Conservation (phyloP, 2,113 vertebrate species). For the Platysternon megacephalum region DNA sequence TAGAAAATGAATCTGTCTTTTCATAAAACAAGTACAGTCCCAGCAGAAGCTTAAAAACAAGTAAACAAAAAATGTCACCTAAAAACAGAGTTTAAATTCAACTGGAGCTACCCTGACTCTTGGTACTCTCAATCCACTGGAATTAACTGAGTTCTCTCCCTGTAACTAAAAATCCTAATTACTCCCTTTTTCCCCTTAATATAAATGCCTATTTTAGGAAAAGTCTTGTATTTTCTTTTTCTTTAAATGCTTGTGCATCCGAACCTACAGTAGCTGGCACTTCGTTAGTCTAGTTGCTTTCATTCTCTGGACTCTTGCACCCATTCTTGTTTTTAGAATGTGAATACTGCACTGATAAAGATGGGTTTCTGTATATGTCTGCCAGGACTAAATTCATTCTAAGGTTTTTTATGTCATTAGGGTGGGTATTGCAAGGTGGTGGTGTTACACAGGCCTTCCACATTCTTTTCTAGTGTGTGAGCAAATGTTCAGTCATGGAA, state of each 20-base stretch:
- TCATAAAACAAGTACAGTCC: background rate
- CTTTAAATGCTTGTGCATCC: background rate
- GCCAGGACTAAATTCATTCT: background rate
- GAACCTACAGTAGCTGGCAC: background rate
- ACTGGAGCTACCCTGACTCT: rapidly evolving
- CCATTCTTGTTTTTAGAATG: background rate
- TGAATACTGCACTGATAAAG: rapidly evolving
- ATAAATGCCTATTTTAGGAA: background rate
- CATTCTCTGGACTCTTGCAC: rapidly evolving
- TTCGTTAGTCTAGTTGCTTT: background rate
- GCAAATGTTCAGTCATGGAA: background rate
- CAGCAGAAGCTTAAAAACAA: background rate
- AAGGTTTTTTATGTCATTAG: no score
- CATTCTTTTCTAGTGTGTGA: background rate
- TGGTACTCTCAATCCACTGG: background rate
- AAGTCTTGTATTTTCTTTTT: background rate
- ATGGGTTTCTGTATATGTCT: no score
- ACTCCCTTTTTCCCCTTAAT: background rate
- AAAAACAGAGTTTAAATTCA: background rate
- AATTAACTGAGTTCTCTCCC: background rate
- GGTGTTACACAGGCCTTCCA: rapidly evolving
- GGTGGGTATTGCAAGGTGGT: background rate
- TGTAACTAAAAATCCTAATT: background rate
- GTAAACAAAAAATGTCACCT: background rate
- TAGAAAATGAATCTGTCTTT: background rate